phyloP scores from a whole-genome alignment of 2,888 invertebrate species.

The Lasioglossum leucozonium region DNA sequence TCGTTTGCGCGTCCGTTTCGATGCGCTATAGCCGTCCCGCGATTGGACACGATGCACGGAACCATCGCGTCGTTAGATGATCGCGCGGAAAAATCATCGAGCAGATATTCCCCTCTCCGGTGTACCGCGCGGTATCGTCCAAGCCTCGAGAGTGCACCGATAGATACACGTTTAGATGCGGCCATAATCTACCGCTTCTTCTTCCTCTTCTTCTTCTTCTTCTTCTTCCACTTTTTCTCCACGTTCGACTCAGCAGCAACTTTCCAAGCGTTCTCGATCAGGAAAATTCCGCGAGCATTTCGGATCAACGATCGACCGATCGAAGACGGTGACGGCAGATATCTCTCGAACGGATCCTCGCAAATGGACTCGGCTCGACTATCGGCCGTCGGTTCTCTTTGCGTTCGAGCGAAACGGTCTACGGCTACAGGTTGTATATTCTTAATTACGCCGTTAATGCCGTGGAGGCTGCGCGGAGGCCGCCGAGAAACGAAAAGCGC shows the following conservation, averaged over 20 bases:
- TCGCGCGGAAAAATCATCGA: slow-evolving; percentile 22
- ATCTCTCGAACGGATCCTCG: no score
- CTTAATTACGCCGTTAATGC: slow-evolving; percentile 79
- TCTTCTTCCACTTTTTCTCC: not conserved
- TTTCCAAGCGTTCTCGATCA: not conserved
- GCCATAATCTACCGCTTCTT: not conserved
- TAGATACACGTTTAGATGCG: not conserved
- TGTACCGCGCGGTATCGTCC: not conserved
- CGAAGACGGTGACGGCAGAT: no score
- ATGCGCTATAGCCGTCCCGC: slow-evolving; percentile 25
- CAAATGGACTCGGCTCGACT: no score
- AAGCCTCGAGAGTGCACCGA: not conserved
- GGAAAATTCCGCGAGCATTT: slow-evolving; percentile 3
- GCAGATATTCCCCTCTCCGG: not conserved
- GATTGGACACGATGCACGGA: slow-evolving; percentile 22
- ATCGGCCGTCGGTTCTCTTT: no score
- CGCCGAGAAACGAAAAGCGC: slow-evolving; percentile 34
- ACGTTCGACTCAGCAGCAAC: not conserved
- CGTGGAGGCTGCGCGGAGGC: slow-evolving; percentile 61
- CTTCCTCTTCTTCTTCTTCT: not conserved
- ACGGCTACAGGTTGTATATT: slow-evolving; percentile 60
- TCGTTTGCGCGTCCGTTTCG: slow-evolving; percentile 49
- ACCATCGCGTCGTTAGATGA: slow-evolving; percentile 29
- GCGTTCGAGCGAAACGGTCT: not conserved
- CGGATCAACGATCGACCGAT: no score